Base-by-base conservation (phyloP, 2,888 invertebrate genomes). In the Esperia sulphurella region DNA sequence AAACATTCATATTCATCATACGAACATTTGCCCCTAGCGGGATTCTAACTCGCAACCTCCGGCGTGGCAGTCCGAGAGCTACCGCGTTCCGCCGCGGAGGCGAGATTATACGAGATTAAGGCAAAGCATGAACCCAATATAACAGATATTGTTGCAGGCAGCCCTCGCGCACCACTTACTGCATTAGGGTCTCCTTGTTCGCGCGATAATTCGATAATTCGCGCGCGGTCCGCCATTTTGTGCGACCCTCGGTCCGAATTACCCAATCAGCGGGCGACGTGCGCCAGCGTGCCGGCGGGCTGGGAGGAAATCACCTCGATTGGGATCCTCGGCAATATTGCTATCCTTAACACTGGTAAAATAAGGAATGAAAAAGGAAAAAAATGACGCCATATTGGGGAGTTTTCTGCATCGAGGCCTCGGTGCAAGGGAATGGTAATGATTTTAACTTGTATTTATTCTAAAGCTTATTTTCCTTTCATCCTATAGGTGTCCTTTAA, bases 101-200 rank as follows among this genome's bases (percentile, higher is more conserved):
- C n/a, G n/a, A n/a, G n/a, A n/a, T n/a, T 21, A 2, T 5, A 2
- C 21, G 2, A 21, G 21, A 5, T 5, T 5, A 5, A 21, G 5
- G 21, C 21, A 3, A 2, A 21, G 2, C 21, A 21, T 21, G 21
- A 21, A 21, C 21, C 2, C 5, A 21, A 21, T 21, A 21, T 21
- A 21, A 2, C 21, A 21, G 21, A 2, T 3, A 5, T 5, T 21
- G 21, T 5, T 21, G 21, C 21, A 21, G 31, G 31, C 68, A 68
- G 51, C 73, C 78, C 75, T 69, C 53, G 9, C 41, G n/a, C 49
- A 55, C 68, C 65, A 69, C 67, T 74, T 66, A 65, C 65, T 58
- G 66, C 68, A 79, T 80, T 80, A 79, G 77, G 72, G 71, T 64
- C 57, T 65, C 74, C 76, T 79, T 81, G 81, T 79, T 71, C 74